Conservation (phyloP, 2,888 invertebrate genomes). For the Leptarthrus brevirostris region DNA sequence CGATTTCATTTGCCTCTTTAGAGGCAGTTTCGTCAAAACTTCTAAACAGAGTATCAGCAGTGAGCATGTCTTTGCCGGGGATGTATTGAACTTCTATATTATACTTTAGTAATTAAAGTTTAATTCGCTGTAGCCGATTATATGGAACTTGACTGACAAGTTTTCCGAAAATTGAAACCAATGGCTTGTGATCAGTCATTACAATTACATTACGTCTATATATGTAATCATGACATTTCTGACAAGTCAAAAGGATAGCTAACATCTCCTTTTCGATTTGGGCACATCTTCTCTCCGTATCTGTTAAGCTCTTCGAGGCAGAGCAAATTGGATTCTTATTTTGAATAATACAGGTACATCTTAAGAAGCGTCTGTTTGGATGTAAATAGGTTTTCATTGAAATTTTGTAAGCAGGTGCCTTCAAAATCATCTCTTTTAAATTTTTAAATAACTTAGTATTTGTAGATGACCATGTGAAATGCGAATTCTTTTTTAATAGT, state of each 20-base stretch:
- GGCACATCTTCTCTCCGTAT: too few species aligned
- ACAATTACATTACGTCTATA: neutral
- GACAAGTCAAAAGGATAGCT: neutral
- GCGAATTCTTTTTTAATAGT: too few species aligned
- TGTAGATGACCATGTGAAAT: too few species aligned
- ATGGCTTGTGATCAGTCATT: too few species aligned
- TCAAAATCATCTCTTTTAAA: too few species aligned
- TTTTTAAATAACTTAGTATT: too few species aligned
- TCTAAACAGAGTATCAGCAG: neutral
- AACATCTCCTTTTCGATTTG: slow-evolving; percentile 3
- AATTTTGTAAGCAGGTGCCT: too few species aligned
- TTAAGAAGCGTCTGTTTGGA: too few species aligned
- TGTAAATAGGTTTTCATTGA: too few species aligned
- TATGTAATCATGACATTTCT: neutral
- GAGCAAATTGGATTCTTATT: too few species aligned
- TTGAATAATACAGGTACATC: too few species aligned
- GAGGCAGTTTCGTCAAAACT: neutral
- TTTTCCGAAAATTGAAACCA: neutral
- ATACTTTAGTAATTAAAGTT: neutral
- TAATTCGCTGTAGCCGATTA: slow-evolving; percentile 35
- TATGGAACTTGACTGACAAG: slow-evolving; percentile 27
- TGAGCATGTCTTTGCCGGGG: neutral
- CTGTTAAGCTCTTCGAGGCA: neutral
- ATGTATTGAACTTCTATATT: too few species aligned
- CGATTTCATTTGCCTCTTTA: neutral